Base-by-base conservation (phyloP, 2,888 invertebrate genomes). In the Thecophora atra region DNA sequence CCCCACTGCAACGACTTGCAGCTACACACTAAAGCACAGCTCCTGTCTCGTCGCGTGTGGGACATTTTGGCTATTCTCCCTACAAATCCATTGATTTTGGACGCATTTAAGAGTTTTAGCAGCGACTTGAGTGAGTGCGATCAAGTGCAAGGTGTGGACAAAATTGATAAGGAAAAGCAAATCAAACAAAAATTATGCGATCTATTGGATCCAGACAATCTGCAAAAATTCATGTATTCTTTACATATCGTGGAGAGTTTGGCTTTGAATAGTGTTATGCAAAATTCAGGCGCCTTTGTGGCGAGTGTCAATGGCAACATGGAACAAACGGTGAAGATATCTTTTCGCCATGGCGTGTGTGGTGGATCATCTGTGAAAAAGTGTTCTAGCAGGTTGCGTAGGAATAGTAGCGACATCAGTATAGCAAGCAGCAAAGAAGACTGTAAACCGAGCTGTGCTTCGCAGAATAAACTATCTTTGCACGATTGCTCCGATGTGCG, bases 201-300 rank as follows among this genome's bases (percentile, higher is more conserved):
- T 78, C 87, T 97, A 1, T 89, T 98, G 15, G 94, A 97, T 87
- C 94, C 96, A 0, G 91, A 91, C 37, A 95, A 95, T 84, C 94
- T 97, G 0, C 97, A 97, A 86, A 96, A 96, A 83, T 90, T 98
- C 69, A 97, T 97, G 95, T 98, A 98, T 84, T 96, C 96, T 0
- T 87, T 97, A 74, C 96, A 97, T 84, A 97, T 97, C 77, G 94
- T 97, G 0, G 95, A 95, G 83, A 92, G 92, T 51, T 86, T 94
- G 28, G 89, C 86, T 0, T 73, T 86, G 3, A 84, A 82, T 70
- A 84, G 84, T 72, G 79, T 80, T 2, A 78, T 80, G 30, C 76
- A 77, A 47, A 74, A 80, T 21, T 76, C 78, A 1, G 28, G 71
- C 6, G 52, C 73, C 13, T 72, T 76, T 11, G 8, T 21, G n/a